A percentile compares a stretch with the other conserved stretches of the same genome.
phyloP scores from a whole-genome alignment of 2,113 vertebrate genomes.

The Chaetorhynchus papuensis region DNA sequence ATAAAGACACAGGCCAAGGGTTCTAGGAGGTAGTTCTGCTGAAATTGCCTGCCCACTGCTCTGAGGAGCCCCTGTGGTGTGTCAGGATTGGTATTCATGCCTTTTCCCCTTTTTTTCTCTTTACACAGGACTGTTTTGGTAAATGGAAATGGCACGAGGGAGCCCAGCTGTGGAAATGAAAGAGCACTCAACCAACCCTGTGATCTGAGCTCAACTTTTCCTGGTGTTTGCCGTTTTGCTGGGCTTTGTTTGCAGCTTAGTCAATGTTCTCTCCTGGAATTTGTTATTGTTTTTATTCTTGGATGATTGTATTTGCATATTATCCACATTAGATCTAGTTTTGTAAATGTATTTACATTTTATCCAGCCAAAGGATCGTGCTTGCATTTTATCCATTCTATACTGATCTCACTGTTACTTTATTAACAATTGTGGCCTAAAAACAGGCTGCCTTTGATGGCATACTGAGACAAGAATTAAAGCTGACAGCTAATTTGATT shows the following conservation, averaged over 20 bases:
- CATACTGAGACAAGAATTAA: not conserved
- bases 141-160: not conserved
- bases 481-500: not conserved
- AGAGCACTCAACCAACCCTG: not conserved
- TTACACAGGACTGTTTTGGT: rapidly evolving
- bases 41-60: not conserved
- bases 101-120: not conserved
- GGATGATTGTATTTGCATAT: not conserved
- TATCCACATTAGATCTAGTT: not conserved
- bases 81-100: not conserved
- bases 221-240: not conserved
- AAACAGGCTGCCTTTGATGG: not conserved
- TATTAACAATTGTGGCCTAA: not conserved
- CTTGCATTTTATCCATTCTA: not conserved
- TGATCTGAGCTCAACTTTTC: not conserved
- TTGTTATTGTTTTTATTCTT: not conserved
- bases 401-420: not conserved
- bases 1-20: rapidly evolving
- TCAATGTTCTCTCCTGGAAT: not conserved
- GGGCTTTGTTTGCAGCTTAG: not conserved
- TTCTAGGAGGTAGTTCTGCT: not conserved
- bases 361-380: too few relatives aligned
- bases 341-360: not conserved
- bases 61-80: not conserved
- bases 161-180: not conserved